Evolutionary conservation across 2,113 vertebrate genomes (phyloP).

Genomic region (Sialia sialis): DNA sequence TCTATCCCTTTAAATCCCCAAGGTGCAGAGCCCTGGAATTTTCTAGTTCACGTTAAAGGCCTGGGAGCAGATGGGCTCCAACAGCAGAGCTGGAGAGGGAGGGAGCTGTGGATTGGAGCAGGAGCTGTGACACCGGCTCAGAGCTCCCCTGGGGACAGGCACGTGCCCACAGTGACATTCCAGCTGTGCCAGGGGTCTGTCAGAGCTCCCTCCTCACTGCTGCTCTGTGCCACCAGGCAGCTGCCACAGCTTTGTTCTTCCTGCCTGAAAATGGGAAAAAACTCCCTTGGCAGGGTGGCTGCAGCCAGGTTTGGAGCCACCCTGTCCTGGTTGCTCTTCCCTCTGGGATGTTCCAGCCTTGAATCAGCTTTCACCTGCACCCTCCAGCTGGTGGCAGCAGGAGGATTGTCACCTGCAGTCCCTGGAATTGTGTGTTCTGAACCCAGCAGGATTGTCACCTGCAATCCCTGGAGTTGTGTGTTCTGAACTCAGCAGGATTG

Average conservation of each 20-base stretch:
- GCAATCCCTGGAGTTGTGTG: too few relatives aligned
- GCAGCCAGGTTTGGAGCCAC: background rate
- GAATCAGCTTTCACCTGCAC: rapidly evolving
- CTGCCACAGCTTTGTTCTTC: background rate
- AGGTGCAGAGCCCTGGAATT: background rate
- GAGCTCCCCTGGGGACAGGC: background rate
- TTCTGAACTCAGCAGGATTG: too few relatives aligned
- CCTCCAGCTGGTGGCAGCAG: background rate
- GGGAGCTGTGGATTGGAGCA: background rate
- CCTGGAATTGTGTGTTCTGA: background rate
- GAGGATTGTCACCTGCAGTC: background rate
- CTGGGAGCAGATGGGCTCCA: background rate
- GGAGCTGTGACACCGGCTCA: background rate
- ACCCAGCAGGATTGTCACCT: too few relatives aligned
- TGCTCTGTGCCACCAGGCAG: background rate
- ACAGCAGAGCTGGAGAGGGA: background rate
- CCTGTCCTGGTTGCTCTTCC: background rate
- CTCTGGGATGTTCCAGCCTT: background rate
- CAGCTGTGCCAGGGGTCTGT: background rate
- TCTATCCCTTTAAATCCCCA: background rate
- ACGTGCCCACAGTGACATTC: background rate
- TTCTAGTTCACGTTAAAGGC: background rate
- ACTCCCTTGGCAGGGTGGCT: background rate
- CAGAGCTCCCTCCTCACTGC: background rate
- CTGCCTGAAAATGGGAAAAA: background rate